Conservation (phyloP, 1,140 invertebrate species). For the Bombus waltoni region DNA sequence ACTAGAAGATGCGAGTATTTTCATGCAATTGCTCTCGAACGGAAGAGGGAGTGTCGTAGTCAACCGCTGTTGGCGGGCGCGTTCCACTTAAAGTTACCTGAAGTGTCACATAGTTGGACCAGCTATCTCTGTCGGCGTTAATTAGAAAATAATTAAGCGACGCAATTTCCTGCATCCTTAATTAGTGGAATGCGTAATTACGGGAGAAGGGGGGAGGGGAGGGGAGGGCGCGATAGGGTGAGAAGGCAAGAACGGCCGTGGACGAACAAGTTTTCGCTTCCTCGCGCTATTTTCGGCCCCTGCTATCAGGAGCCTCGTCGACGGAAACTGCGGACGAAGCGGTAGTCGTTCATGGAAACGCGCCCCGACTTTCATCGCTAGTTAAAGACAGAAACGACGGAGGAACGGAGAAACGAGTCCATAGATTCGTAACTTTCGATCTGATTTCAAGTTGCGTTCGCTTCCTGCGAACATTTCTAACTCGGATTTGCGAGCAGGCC, state of each 20-base stretch:
- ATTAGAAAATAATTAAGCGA: slow-evolving; percentile 70
- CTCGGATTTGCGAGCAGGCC: slow-evolving; percentile 27
- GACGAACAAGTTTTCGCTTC: slow-evolving; percentile 32
- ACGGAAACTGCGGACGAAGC: slow-evolving; percentile 27
- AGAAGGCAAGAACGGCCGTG: slow-evolving; percentile 11
- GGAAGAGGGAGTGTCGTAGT: slow-evolving; percentile 2
- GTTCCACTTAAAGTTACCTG: slow-evolving; percentile 22
- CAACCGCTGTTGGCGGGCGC: not conserved
- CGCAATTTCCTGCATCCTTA: slow-evolving; percentile 59
- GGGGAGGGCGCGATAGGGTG: not conserved
- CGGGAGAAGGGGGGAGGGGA: not conserved
- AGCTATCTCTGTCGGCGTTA: slow-evolving; percentile 46
- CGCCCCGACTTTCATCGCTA: slow-evolving; percentile 39
- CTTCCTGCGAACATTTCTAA: slow-evolving; percentile 37
- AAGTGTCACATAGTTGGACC: slow-evolving; percentile 31
- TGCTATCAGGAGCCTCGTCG: slow-evolving; percentile 21
- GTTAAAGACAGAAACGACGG: slow-evolving; percentile 50
- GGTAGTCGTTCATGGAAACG: slow-evolving; percentile 13
- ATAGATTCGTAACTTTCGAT: slow-evolving; percentile 71
- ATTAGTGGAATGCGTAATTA: slow-evolving; percentile 69
- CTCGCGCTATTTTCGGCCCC: slow-evolving; percentile 23
- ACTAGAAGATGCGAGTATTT: not conserved
- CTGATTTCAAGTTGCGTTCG: slow-evolving; percentile 65
- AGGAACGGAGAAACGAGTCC: not conserved
- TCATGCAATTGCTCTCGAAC: slow-evolving; percentile 9